These are phyloP conservation scores for Plecturocebus donacophilus DNA, from an alignment of 2,113 vertebrate genomes.

Conservation along the genomic window DNA sequence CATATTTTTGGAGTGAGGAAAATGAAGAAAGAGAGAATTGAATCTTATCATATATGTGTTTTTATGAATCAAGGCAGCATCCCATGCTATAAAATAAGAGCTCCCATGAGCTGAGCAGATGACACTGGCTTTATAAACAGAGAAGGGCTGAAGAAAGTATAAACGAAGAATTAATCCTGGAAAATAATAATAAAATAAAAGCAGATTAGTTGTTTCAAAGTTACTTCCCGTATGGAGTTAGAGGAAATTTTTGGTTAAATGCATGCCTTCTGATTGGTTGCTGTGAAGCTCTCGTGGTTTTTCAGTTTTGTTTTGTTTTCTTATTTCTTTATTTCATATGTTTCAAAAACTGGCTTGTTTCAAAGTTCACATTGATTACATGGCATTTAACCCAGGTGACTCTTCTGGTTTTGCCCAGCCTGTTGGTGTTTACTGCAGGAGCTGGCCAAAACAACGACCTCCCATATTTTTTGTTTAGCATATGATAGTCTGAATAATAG, in stretches of 20 bases:
- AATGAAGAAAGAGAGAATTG: background rate
- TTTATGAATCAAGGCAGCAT: background rate
- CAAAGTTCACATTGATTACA: background rate
- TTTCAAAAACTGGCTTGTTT: background rate
- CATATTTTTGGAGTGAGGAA: background rate
- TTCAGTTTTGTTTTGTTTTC: background rate
- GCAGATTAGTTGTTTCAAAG: background rate
- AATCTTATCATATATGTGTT: background rate
- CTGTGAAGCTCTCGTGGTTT: background rate
- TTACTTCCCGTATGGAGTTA: background rate
- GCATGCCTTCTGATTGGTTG: background rate
- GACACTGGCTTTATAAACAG: background rate
- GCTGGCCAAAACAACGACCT: background rate
- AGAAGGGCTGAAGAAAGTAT: background rate
- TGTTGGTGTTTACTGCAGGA: background rate
- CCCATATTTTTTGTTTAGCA: background rate
- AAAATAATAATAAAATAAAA: background rate
- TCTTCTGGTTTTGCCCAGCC: background rate
- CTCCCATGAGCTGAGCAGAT: background rate
- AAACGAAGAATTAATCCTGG: background rate
- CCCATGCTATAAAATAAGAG: background rate
- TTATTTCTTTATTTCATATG: background rate
- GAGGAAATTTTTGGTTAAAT: background rate
- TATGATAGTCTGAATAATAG: background rate
- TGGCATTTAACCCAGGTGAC: background rate